A percentile compares a stretch with the other conserved stretches of the same genome.
phyloP scores from a whole-genome alignment of 2,797 vertebrate genomes.

The Coluber constrictor region DNA sequence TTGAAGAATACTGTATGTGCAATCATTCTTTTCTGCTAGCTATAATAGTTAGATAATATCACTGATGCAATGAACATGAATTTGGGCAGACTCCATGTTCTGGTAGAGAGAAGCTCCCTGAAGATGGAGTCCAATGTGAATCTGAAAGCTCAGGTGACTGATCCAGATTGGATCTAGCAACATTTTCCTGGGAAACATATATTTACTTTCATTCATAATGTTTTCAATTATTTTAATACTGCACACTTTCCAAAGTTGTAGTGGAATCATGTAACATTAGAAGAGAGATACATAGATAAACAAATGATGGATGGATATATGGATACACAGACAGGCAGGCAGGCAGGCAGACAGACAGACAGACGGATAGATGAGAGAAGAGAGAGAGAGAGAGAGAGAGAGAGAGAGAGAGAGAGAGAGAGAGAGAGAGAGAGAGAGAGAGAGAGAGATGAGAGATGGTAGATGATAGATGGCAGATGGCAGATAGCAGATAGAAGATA shows the following conservation, averaged over 20 bases:
- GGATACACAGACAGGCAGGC: fast-evolving
- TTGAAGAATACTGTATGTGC: not conserved
- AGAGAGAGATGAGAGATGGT: too few relatives aligned
- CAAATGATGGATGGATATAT: not conserved
- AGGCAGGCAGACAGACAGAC: too few relatives aligned
- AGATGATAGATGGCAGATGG: too few relatives aligned
- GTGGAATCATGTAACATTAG: not conserved
- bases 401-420: too few relatives aligned
- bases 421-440: too few relatives aligned
- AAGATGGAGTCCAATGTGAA: not conserved
- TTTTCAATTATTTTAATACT: not conserved
- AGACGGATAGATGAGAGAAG: too few relatives aligned
- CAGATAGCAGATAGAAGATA: too few relatives aligned
- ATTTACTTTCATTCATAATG: not conserved
- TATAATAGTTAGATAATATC: not conserved
- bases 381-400: too few relatives aligned
- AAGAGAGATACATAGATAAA: not conserved
- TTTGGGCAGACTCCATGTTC: not conserved
- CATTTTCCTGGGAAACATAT: not conserved
- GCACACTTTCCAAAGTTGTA: not conserved
- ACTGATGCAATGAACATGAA: not conserved
- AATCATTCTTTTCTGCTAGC: not conserved
- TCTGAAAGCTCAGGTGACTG: not conserved
- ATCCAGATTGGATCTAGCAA: not conserved
- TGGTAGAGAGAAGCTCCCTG: not conserved